These are phyloP conservation scores for Byasa hedistus DNA, from an alignment of 2,888 invertebrate genomes.

Conservation along the genomic window DNA sequence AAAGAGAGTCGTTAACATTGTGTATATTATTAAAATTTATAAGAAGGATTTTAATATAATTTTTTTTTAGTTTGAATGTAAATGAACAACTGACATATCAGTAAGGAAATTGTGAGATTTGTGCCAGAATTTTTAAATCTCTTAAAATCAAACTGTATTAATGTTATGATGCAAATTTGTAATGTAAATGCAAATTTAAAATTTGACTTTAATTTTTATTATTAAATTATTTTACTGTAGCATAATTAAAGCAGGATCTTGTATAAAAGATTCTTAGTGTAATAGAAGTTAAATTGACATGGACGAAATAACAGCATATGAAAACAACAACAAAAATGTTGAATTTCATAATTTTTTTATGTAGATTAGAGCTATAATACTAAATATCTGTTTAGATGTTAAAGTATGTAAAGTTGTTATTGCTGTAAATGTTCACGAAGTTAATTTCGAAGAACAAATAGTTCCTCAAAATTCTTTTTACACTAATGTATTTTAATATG, in stretches of 20 bases:
- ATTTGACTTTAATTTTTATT: too few species aligned
- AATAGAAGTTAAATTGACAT: too few species aligned
- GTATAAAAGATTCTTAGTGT: too few species aligned
- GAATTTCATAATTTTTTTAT: not conserved
- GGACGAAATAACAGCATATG: too few species aligned
- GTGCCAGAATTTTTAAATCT: not conserved
- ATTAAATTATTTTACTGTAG: not conserved
- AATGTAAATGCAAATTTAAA: too few species aligned
- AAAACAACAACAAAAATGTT: not conserved
- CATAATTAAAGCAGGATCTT: not conserved
- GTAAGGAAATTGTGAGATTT: conserved; percentile 2
- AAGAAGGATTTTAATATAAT: conserved; percentile 1
- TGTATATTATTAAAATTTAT: conserved; percentile 22
- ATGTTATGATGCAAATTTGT: not conserved
- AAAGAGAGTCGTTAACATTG: conserved; percentile 20
- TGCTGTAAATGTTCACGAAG: not conserved
- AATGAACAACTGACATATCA: conserved; percentile 19
- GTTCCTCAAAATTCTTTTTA: not conserved
- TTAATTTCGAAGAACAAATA: not conserved
- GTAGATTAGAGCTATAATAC: not conserved
- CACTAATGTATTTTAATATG: conserved; percentile 4
- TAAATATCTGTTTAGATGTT: not conserved
- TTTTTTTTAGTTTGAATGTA: not conserved
- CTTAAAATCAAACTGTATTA: not conserved
- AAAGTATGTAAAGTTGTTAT: not conserved